These are phyloP conservation scores for Triplophysa dalaica DNA, from an alignment of 2,113 vertebrate species.

Conservation along the genomic window DNA sequence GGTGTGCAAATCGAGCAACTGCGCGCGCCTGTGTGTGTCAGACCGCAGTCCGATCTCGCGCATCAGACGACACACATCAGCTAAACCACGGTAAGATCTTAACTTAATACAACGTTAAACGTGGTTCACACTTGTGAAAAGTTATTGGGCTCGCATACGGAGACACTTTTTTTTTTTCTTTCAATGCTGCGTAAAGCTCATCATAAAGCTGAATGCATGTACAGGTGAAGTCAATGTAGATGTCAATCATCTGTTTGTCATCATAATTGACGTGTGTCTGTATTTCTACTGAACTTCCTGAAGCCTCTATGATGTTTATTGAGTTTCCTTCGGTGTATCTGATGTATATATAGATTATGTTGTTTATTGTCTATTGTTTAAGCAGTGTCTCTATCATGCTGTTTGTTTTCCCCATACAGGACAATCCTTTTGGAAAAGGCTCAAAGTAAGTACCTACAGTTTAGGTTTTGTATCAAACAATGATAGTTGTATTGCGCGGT, in stretches of 20 bases:
- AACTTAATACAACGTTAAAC: background rate
- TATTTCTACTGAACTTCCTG: background rate
- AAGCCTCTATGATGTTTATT: background rate
- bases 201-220: no score
- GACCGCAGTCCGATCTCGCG: background rate
- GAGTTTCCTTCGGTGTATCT: background rate
- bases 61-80: background rate
- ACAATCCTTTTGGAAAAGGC: background rate
- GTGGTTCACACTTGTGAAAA: background rate
- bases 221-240: background rate
- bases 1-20: background rate
- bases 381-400: background rate
- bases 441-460: background rate
- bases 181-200: no score
- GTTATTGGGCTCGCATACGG: no score
- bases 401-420: background rate
- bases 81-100: constrained; percentile 5
- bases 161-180: no score
- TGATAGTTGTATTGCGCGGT: background rate
- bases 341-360: background rate
- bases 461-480: constrained; percentile 15
- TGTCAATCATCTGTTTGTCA: background rate
- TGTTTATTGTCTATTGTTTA: background rate
- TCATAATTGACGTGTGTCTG: background rate
- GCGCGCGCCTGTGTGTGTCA: background rate